Evolutionary conservation across 2,113 vertebrate genomes (phyloP), one percentile per base, ranked within the genome.

Genomic region (Gadus chalcogrammus): DNA sequence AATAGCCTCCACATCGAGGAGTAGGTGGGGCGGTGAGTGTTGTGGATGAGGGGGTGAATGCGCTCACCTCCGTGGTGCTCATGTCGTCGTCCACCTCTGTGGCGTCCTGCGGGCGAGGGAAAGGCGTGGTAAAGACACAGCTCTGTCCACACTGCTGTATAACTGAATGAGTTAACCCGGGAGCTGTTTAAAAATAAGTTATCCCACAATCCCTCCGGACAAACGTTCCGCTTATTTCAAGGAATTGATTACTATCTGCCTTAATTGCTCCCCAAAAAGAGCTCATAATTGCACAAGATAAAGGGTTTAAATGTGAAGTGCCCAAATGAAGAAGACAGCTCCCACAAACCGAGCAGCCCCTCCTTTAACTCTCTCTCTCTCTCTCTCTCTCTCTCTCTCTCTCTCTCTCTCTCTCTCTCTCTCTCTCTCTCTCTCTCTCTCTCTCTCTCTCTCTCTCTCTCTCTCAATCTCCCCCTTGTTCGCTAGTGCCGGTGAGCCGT

Each of bases 21-120:
- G 53, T 55, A 55, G 1, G 5, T 55, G 53, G 53, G 53, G 9
- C 6, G 31, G 31, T 4, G 31, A 48, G 42, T 48, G 9, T 58
- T 58, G 15, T 58, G 15, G 5, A 17, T 17, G 55, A n/a, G 18
- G 15, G 62, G 15, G 15, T 1, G 5, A 4, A 61, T 35, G 2
- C 17, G 56, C 90, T 93, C 84, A 98, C 97, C 91, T 98, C 95
- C 1, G 91, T 79, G 0, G 93, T 89, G 0, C 89, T 95, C 95
- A 98, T 95, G 78, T 93, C 93, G 42, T 93, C 93, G 70, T 95
- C 93, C 68, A 92, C 86, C 28, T 94, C 93, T 15, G 90, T 76
- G 8, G 94, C 88, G 24, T 96, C 95, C 95, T 97, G 84, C 72
- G 82, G 81, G 79, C 69, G 85, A 69, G 81, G 65, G 79, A 75